A percentile compares a stretch with the other conserved stretches of the same genome.
Conservation (phyloP, 2,113 vertebrate species). For the Caretta caretta region DNA sequence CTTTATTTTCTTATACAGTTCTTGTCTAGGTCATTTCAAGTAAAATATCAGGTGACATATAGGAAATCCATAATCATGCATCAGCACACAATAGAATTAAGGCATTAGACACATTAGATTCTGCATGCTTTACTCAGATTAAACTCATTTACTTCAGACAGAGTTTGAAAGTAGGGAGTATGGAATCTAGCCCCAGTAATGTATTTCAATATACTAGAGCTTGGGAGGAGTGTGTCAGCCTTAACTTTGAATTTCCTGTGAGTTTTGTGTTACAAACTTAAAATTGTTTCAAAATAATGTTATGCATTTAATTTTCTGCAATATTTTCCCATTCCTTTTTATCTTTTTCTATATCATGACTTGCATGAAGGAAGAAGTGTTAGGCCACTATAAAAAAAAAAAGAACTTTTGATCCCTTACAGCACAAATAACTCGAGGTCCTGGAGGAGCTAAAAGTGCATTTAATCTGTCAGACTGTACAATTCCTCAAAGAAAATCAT, state of each 20-base stretch:
- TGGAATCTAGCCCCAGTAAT: not conserved
- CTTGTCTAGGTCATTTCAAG: not conserved
- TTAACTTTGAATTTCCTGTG: not conserved
- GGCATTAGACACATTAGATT: not conserved
- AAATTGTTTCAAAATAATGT: not conserved
- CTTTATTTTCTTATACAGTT: not conserved
- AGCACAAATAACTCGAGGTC: not conserved
- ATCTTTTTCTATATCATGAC: not conserved
- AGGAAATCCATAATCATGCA: not conserved
- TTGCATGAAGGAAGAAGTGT: not conserved
- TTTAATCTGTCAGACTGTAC: not conserved
- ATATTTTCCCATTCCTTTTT: not conserved
- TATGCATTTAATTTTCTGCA: not conserved
- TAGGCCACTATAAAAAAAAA: not conserved
- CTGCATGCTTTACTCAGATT: not conserved
- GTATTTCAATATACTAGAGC: not conserved
- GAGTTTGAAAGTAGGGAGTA: not conserved
- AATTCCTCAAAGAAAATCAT: slow-evolving; percentile 14
- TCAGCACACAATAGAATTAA: not conserved
- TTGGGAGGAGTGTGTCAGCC: not conserved
- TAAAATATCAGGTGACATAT: not conserved
- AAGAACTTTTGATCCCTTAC: not conserved
- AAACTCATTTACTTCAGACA: not conserved
- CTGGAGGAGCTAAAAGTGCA: not conserved
- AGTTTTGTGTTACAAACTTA: not conserved